Base-by-base conservation (phyloP, 2,888 invertebrate genomes). In the Nipponacmea schrenckii region DNA sequence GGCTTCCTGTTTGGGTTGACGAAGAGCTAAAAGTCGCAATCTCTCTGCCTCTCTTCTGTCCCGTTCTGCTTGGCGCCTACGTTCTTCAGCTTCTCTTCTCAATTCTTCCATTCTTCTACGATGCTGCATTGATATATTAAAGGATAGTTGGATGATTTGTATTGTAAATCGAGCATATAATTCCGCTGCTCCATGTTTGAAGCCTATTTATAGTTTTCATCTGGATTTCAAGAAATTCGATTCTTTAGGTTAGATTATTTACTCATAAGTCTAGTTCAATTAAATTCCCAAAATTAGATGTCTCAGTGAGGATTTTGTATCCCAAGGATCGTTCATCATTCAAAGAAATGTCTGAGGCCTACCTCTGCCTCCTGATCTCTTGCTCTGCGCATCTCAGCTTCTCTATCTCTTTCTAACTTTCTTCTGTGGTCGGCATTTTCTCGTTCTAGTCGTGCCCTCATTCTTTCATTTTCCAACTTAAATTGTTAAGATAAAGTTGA, bases 101-200 rank as follows among this genome's bases (percentile, higher is more conserved):
- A 83, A 50, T 67, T 83, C 80, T 67, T 84, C 84, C 78, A 83
- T 78, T 45, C 81, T 81, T 39, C 77, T 73, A 24, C 82, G 77
- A 62, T 82, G 78, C 84, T 84, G 67, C 3, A 66, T 39, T 10
- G 8, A 39, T 5, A 31, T 31, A 31, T 3, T 31, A 31, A 31
- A 31, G 31, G 31, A 5, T 31, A 31, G 2, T 31, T 31, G 31
- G 5, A 31, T 31, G 31, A 31, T 31, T 31, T 31, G 3, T 31
- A 31, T 3, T 31, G 31, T 31, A 31, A 31, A 31, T 2, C 10
- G 39, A 39, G 39, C 8, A 39, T 39, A 1, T 5, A 39, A 10
- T 39, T 8, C 10, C 10, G 39, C 39, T 39, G 8, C 2, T 4
- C 31, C 31, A 31, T 31, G 31, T 2, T 7, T 10, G 7, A 39